Evolutionary conservation across 2,888 invertebrate genomes (phyloP).

Genomic region (Agrochola lota): DNA sequence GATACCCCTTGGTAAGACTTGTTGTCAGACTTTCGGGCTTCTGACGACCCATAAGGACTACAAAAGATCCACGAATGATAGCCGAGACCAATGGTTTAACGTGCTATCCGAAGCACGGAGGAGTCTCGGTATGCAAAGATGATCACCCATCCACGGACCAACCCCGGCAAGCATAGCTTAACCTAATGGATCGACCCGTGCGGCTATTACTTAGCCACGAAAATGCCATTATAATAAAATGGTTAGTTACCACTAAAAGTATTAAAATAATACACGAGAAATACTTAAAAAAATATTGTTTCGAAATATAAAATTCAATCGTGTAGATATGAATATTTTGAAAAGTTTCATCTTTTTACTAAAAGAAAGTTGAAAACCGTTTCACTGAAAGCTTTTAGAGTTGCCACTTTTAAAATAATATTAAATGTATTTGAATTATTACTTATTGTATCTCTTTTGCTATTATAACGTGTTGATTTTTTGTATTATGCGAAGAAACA

Average conservation of each 20-base stretch:
- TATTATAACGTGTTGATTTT: constrained; percentile 20
- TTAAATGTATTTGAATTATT: constrained; percentile 45
- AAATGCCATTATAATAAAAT: background rate
- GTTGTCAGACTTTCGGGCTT: too few relatives aligned
- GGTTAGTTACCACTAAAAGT: background rate
- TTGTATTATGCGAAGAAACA: constrained; percentile 4
- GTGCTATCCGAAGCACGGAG: too few relatives aligned
- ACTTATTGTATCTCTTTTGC: constrained; percentile 25
- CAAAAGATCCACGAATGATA: too few relatives aligned
- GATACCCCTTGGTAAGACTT: too few relatives aligned
- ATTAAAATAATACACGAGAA: background rate
- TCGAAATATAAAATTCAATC: constrained; percentile 48
- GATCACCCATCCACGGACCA: too few relatives aligned
- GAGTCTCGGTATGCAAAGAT: too few relatives aligned
- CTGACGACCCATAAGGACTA: too few relatives aligned
- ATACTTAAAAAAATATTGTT: constrained; percentile 23
- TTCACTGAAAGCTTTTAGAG: constrained; percentile 56
- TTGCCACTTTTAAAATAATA: constrained; percentile 47
- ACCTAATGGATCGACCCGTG: too few relatives aligned
- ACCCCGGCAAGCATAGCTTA: too few relatives aligned
- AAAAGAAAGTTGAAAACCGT: constrained; percentile 43
- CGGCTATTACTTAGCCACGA: too few relatives aligned
- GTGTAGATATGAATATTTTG: constrained; percentile 40
- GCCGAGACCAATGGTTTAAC: too few relatives aligned
- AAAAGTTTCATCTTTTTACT: constrained; percentile 40